phyloP scores from a whole-genome alignment of 2,888 invertebrate genomes.

The Hypselothyrea guttata region DNA sequence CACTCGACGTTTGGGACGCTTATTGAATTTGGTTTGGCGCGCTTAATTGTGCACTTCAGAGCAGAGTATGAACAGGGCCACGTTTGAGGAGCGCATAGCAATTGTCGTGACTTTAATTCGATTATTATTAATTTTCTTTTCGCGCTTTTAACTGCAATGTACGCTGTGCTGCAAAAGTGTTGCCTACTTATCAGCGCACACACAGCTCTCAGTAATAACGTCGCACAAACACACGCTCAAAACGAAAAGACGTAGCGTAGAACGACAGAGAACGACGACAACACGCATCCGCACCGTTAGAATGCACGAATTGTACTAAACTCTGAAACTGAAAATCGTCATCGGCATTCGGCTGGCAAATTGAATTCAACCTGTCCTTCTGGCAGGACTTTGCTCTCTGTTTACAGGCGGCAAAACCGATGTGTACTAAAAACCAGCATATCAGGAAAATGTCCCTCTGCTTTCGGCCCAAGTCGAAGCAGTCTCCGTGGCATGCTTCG shows the following conservation, averaged over 20 bases:
- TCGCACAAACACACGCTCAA: conserved; percentile 22
- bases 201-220: conserved; percentile 2
- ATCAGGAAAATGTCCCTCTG: conserved; percentile 4
- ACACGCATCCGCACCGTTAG: conserved; percentile 80
- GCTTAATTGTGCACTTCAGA: conserved; percentile 42
- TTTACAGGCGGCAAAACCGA: conserved; percentile 63
- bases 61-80: conserved; percentile 6
- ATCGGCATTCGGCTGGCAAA: conserved; percentile 49
- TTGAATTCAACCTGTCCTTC: conserved; percentile 46
- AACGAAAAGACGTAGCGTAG: conserved; percentile 36
- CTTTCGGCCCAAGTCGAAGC: neutral
- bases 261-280: conserved; percentile 22
- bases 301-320: conserved; percentile 82
- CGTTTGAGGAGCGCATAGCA: neutral
- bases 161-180: conserved; percentile 41
- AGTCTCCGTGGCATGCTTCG: conserved; percentile 19
- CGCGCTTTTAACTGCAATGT: too few relatives aligned
- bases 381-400: conserved; percentile 58
- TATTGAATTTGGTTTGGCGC: conserved; percentile 48
- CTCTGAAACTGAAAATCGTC: conserved; percentile 25
- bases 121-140: conserved; percentile 9
- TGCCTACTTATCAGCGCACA: conserved; percentile 46
- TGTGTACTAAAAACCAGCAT: conserved; percentile 52
- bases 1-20: conserved; percentile 41
- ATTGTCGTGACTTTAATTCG: neutral